Conservation (phyloP, 2,113 vertebrate genomes). For the Oophaga pumilio region DNA sequence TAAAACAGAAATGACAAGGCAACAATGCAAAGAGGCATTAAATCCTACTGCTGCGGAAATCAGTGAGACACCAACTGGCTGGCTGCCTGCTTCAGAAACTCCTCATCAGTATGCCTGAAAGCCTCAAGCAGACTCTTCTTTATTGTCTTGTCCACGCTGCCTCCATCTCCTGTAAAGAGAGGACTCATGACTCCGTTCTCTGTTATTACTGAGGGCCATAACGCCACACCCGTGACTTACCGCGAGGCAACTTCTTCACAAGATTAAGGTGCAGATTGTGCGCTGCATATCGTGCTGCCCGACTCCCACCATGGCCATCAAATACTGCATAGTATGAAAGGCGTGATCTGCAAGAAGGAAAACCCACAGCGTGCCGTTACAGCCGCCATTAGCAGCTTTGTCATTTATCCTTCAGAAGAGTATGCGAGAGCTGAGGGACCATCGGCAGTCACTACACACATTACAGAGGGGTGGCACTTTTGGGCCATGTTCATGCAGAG, state of each 20-base stretch:
- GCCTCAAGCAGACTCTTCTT: constrained; percentile 90
- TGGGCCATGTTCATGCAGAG: too few relatives aligned
- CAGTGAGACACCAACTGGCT: constrained; percentile 85
- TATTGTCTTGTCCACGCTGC: constrained; percentile 87
- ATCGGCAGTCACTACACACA: too few relatives aligned
- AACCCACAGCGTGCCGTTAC: background rate
- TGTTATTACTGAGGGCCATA: accelerated
- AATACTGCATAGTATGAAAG: constrained; percentile 93
- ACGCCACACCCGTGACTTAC: constrained; percentile 66
- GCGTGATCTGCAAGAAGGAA: constrained; percentile 72
- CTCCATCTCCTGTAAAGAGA: constrained; percentile 76
- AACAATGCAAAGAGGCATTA: background rate
- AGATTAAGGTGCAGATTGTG: constrained; percentile 90
- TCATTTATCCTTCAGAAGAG: too few relatives aligned
- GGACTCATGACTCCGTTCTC: background rate
- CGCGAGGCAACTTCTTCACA: constrained; percentile 87
- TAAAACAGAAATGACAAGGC: constrained; percentile 19
- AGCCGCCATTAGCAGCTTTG: too few relatives aligned
- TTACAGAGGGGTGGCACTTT: too few relatives aligned
- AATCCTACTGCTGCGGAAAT: too few relatives aligned
- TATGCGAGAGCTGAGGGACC: too few relatives aligned
- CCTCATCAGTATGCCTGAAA: constrained; percentile 93
- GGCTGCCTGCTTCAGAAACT: constrained; percentile 93
- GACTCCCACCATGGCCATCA: constrained; percentile 89
- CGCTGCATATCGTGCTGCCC: constrained; percentile 89